Evolutionary conservation across 2,888 invertebrate genomes (phyloP).

Genomic region (Drosophila fulvimacula): DNA sequence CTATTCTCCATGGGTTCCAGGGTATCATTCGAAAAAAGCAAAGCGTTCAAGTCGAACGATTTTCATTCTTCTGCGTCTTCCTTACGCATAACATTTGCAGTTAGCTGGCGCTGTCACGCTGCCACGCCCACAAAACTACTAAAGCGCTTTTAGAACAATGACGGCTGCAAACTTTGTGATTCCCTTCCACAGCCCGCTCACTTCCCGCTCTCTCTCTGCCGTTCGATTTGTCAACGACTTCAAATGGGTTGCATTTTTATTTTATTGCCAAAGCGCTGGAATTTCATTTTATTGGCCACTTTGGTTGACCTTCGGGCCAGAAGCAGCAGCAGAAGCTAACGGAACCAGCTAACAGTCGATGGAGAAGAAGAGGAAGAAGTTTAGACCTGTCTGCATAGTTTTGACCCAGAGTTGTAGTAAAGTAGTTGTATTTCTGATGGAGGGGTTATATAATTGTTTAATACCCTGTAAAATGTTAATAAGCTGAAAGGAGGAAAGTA

Average conservation of each 20-base stretch:
- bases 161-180: conserved; percentile 63
- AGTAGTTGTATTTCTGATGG: neutral
- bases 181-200: neutral
- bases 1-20: neutral
- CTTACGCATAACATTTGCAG: conserved; percentile 68
- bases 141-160: conserved; percentile 64
- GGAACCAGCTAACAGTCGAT: neutral
- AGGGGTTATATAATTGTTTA: neutral
- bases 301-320: conserved; percentile 68
- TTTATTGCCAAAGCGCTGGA: conserved; percentile 68
- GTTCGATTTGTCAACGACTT: conserved; percentile 75
- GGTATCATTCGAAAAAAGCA: neutral
- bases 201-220: neutral
- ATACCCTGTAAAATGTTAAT: neutral
- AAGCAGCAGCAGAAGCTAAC: conserved; percentile 2
- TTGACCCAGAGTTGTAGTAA: neutral
- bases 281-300: conserved; percentile 79
- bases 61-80: conserved; percentile 28
- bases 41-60: conserved; percentile 34
- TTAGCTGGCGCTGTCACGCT: conserved; percentile 58
- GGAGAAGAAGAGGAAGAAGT: neutral
- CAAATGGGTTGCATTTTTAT: conserved; percentile 72
- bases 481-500: neutral
- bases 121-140: conserved; percentile 61
- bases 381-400: conserved; percentile 29